phyloP scores from a whole-genome alignment of 2,888 invertebrate genomes.

The Rhabditophanes sp. region DNA sequence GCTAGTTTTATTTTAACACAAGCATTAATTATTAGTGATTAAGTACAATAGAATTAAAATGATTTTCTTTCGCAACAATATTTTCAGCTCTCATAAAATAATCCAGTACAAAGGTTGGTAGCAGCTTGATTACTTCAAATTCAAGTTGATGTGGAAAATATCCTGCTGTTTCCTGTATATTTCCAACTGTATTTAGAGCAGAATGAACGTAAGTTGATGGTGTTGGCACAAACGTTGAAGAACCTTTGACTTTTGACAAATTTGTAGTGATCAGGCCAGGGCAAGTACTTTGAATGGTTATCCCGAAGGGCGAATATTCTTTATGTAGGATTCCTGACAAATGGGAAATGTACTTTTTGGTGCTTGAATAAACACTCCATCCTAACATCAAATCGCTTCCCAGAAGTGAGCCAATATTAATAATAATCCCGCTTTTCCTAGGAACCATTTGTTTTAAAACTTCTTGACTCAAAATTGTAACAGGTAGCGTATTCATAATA shows the following conservation, averaged over 20 bases:
- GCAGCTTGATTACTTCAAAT: no score
- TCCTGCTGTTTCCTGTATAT: conserved; percentile 31
- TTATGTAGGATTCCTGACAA: conserved; percentile 41
- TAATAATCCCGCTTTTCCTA: conserved; percentile 62
- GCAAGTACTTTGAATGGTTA: conserved; percentile 41
- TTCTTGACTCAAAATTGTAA: conserved; percentile 67
- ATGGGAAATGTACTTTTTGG: conserved; percentile 36
- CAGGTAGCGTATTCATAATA: conserved; percentile 63
- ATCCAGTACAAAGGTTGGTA: no score
- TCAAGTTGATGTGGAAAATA: conserved; percentile 28
- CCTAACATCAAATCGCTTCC: no score
- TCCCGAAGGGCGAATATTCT: conserved; percentile 45
- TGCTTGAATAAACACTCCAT: no score
- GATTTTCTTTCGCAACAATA: no score
- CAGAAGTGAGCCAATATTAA: no score
- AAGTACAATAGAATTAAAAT: no score
- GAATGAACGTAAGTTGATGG: conserved; percentile 18
- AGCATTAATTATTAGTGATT: no score
- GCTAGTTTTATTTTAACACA: no score
- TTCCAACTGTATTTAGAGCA: conserved; percentile 29
- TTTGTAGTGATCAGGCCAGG: conserved; percentile 40
- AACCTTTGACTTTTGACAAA: conserved; percentile 24
- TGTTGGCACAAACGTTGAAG: conserved; percentile 31
- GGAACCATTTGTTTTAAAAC: conserved; percentile 70
- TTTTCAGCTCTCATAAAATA: no score